Conservation (phyloP, 1,140 invertebrate species). For the Lepidurus arcticus region DNA sequence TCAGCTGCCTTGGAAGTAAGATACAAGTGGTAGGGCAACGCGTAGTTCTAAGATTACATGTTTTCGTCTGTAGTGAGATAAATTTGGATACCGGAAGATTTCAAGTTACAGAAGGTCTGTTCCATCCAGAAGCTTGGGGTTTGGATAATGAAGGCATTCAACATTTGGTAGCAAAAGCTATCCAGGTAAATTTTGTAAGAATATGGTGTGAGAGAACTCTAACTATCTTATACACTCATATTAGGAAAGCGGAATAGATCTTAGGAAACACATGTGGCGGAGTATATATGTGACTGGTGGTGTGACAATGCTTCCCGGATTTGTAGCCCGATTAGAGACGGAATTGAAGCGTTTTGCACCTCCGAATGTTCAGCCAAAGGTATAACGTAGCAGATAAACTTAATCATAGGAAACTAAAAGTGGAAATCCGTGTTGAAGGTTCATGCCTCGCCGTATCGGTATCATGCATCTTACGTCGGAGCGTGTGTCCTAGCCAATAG, state of each 20-base stretch:
- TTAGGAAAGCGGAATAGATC: slow-evolving; percentile 51
- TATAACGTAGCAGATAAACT: slow-evolving; percentile 37
- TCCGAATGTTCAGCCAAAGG: slow-evolving; percentile 54
- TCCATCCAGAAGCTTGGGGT: slow-evolving; percentile 57
- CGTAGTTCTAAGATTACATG: slow-evolving; percentile 23
- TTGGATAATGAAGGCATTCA: slow-evolving; percentile 55
- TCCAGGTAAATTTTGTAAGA: slow-evolving; percentile 45
- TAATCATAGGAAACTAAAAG: neutral
- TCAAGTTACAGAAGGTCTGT: slow-evolving; percentile 56
- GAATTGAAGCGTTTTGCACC: slow-evolving; percentile 56
- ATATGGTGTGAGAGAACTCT: slow-evolving; percentile 38
- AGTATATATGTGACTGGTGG: slow-evolving; percentile 52
- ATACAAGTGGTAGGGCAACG: slow-evolving; percentile 39
- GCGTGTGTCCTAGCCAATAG: slow-evolving; percentile 49
- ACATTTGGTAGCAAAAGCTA: slow-evolving; percentile 54
- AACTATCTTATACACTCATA: slow-evolving; percentile 14
- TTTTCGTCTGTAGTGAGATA: slow-evolving; percentile 38
- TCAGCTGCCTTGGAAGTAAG: slow-evolving; percentile 41
- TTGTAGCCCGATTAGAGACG: slow-evolving; percentile 53
- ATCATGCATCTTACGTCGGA: slow-evolving; percentile 57
- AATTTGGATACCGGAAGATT: slow-evolving; percentile 44
- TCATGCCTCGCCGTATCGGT: slow-evolving; percentile 53
- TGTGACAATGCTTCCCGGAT: slow-evolving; percentile 55
- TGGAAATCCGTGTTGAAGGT: slow-evolving; percentile 45
- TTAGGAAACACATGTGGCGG: slow-evolving; percentile 50